Evolutionary conservation across 2,113 vertebrate species (phyloP), one percentile per base, ranked within the genome.

Genomic region (Grammomys surdaster): DNA sequence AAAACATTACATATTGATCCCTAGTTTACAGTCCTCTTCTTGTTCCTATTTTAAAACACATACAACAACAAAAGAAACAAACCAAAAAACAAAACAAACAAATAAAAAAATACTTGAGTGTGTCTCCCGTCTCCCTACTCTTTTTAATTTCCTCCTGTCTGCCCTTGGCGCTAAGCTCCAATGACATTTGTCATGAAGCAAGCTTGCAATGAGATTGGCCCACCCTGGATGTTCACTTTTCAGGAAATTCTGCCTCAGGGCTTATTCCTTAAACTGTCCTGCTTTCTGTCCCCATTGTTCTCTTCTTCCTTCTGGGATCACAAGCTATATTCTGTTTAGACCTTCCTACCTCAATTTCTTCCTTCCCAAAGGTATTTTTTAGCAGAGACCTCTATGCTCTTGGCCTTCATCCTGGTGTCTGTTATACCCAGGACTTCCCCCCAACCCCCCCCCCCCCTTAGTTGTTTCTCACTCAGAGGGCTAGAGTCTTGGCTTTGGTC

Each of bases 401-500:
- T 60, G 82, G 28, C 4, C 20, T 20, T 26, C 36, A 33, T 33
- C 46, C 31, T n/a, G 31, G 43, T 9, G 26, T n/a, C 20, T 31
- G 3, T 17, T 19, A 28, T 56, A n/a, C 10, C 43, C 10, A 0
- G 12, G 0, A 54, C 0, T 7, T 1, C 4, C 0, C 7, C 48
- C 5, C 6, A 7, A 7, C 0, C 7, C 4, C 0, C 7, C 48
- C 5, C 6, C 48, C 48, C 0, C 7, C 6, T 17, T 5, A 56
- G 2, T 24, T 67, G 54, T 9, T 33, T 20, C 46, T 94, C 67
- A 24, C 4, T 40, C 51, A 4, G 26, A 16, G 14, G 51, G 43
- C 67, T 65, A n/a, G 14, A 14, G 22, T 13, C 31, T 1, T 26
- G 51, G 43, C 58, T 43, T 56, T 46, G 70, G 86, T 58, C 95